These are phyloP conservation scores for Phalera bucephala DNA, from an alignment of 2,888 invertebrate genomes.

Conservation along the genomic window DNA sequence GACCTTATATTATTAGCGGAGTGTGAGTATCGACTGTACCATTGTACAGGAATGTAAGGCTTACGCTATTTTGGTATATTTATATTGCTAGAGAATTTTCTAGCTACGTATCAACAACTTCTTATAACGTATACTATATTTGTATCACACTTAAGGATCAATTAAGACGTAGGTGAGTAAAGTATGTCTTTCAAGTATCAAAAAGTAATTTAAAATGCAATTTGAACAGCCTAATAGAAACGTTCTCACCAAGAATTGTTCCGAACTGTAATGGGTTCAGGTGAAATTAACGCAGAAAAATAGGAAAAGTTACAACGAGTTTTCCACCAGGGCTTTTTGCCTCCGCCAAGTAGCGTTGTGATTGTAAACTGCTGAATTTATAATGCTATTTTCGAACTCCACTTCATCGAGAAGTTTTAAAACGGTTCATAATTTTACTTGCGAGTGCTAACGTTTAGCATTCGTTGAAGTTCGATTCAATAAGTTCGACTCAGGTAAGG, in stretches of 20 bases:
- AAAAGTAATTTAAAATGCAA: slow-evolving; percentile 76
- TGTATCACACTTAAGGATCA: too few species aligned
- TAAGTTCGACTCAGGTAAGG: slow-evolving; percentile 34
- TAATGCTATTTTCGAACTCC: slow-evolving; percentile 81
- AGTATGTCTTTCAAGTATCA: too few species aligned
- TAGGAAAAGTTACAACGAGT: slow-evolving; percentile 83
- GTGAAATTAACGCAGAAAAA: slow-evolving; percentile 82
- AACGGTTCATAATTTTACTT: slow-evolving; percentile 73
- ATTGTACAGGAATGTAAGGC: too few species aligned
- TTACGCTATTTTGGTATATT: too few species aligned
- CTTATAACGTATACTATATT: too few species aligned
- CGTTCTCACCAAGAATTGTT: slow-evolving; percentile 77
- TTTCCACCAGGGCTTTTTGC: slow-evolving; percentile 72
- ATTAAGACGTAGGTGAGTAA: too few species aligned
- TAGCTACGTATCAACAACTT: too few species aligned
- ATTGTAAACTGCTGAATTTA: slow-evolving; percentile 83
- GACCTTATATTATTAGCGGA: too few species aligned
- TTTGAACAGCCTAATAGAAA: slow-evolving; percentile 76
- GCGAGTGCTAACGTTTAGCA: slow-evolving; percentile 57
- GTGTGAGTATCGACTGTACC: too few species aligned
- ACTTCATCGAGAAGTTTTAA: slow-evolving; percentile 79
- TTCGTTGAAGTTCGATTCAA: slow-evolving; percentile 47
- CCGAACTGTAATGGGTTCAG: slow-evolving; percentile 82
- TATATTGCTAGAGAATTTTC: too few species aligned
- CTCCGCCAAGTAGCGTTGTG: slow-evolving; percentile 76